Percentiles rank a stretch among this genome's conserved stretches.
Evolutionary conservation across 2,888 invertebrate genomes (phyloP).

Genomic region (Lepidochrysops patricia): DNA sequence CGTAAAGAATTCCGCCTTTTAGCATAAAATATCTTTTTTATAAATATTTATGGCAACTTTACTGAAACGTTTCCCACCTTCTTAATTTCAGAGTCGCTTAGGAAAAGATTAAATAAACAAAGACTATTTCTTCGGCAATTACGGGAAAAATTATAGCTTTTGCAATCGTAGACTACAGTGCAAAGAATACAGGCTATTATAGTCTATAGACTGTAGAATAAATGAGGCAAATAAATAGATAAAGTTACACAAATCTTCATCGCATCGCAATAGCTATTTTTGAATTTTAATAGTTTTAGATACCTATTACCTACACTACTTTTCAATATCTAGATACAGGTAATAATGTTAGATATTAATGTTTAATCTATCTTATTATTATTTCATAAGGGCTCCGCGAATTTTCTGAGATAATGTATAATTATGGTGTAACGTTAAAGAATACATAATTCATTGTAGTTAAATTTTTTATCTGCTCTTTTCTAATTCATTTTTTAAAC

Average conservation of each 20-base stretch:
- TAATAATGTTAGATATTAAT: too few species aligned
- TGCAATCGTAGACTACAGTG: neutral
- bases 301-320: too few species aligned
- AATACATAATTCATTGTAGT: neutral
- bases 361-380: too few species aligned
- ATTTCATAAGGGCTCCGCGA: too few species aligned
- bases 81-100: constrained; percentile 15
- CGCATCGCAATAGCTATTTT: too few species aligned
- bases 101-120: constrained; percentile 15
- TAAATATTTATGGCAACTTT: constrained; percentile 6
- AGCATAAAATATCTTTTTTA: constrained; percentile 11
- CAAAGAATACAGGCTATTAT: too few species aligned
- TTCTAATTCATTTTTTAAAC: neutral
- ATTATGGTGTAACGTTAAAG: too few species aligned
- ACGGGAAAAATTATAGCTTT: neutral
- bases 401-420: too few species aligned
- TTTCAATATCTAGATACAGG: too few species aligned
- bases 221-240: neutral
- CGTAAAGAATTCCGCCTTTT: constrained; percentile 5
- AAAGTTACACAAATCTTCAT: too few species aligned
- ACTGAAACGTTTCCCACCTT: constrained; percentile 10
- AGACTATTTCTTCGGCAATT: neutral
- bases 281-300: too few species aligned
- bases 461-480: too few species aligned
- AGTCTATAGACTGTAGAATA: neutral